Percentiles rank a stretch among this genome's conserved stretches.
phyloP scores from a whole-genome alignment of 2,888 invertebrate genomes.

The Drosophila algonquin region DNA sequence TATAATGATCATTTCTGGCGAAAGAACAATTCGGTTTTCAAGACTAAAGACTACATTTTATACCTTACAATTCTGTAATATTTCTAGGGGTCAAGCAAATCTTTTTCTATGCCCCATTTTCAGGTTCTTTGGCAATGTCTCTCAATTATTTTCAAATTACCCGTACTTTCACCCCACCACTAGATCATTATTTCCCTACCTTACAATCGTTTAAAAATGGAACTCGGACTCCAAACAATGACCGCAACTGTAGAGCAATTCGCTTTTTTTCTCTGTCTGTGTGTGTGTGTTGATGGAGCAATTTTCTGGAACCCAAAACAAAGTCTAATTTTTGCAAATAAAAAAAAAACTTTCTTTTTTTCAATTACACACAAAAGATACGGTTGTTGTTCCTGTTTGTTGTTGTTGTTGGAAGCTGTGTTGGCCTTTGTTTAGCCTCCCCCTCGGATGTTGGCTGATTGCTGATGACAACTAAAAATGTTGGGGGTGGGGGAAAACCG shows the following conservation, averaged over 20 bases:
- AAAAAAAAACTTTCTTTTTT: slow-evolving; percentile 69
- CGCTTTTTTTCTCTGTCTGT: slow-evolving; percentile 31
- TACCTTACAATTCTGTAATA: background rate
- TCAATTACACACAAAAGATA: slow-evolving; percentile 51
- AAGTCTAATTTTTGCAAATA: slow-evolving; percentile 41
- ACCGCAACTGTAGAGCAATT: slow-evolving; percentile 43
- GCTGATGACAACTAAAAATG: slow-evolving; percentile 29
- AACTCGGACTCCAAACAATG: slow-evolving; percentile 47
- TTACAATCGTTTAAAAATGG: slow-evolving; percentile 27
- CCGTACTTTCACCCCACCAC: slow-evolving; percentile 33
- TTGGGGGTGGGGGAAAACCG: slow-evolving; percentile 9
- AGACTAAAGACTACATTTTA: background rate
- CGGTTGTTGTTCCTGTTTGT: slow-evolving; percentile 27
- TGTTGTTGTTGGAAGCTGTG: slow-evolving; percentile 9
- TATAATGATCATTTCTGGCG: too few relatives aligned
- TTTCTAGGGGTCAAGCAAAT: background rate
- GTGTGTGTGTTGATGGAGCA: slow-evolving; percentile 23
- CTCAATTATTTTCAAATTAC: slow-evolving; percentile 39
- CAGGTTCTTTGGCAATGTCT: background rate
- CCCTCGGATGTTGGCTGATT: slow-evolving; percentile 22
- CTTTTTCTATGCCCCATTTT: slow-evolving; percentile 12
- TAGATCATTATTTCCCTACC: slow-evolving; percentile 22
- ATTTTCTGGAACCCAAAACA: slow-evolving; percentile 40
- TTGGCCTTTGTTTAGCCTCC: slow-evolving; percentile 30
- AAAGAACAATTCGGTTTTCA: background rate